Conservation (phyloP, 2,113 vertebrate genomes). For the Taxidea taxus region DNA sequence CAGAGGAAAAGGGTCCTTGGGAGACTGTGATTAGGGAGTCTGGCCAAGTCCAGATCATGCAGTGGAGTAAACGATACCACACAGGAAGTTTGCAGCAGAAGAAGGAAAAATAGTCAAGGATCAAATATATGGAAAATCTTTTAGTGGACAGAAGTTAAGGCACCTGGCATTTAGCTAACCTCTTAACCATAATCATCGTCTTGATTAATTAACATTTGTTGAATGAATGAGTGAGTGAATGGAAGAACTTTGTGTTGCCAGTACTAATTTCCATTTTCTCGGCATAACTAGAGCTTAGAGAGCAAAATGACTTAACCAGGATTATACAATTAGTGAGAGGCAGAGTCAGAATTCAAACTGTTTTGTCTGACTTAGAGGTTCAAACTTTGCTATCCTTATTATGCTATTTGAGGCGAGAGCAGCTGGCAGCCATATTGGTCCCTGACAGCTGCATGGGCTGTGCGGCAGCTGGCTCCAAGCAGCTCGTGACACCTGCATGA, state of each 20-base stretch:
- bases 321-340: background rate
- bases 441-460: rapidly evolving
- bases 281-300: background rate
- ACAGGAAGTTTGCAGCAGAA: background rate
- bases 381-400: background rate
- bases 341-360: background rate
- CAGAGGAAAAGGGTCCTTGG: background rate
- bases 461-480: rapidly evolving
- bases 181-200: background rate
- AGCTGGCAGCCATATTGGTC: background rate
- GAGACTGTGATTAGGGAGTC: background rate
- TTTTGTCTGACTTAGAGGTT: background rate
- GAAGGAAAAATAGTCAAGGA: background rate
- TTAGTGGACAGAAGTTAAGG: background rate
- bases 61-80: background rate
- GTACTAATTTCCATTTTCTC: background rate
- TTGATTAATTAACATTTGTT: background rate
- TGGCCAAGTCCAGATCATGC: background rate
- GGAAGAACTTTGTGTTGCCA: background rate
- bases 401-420: background rate
- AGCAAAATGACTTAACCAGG: background rate
- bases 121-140: background rate
- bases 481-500: too few species aligned
- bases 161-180: background rate
- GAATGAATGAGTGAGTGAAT: background rate